Conservation (phyloP, 2,797 vertebrate genomes). For the Merluccius polli region DNA sequence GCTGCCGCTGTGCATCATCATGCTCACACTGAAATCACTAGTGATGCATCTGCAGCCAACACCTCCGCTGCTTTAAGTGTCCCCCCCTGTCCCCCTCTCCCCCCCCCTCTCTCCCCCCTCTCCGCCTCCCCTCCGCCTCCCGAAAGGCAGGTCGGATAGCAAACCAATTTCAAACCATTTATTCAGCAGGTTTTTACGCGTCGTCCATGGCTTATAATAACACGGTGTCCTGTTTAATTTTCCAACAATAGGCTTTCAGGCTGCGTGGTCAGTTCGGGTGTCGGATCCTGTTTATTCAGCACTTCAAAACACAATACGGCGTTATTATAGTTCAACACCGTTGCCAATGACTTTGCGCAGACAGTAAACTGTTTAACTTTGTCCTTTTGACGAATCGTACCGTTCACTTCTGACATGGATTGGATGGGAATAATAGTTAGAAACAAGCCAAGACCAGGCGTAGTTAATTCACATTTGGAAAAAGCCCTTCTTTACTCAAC, state of each 20-base stretch:
- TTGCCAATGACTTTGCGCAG: no score
- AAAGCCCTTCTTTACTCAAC: background rate
- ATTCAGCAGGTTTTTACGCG: background rate
- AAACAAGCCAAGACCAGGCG: background rate
- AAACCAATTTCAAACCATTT: background rate
- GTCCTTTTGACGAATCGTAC: no score
- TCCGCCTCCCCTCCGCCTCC: no score
- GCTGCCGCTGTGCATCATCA: conserved; percentile 64
- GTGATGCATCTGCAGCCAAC: conserved; percentile 25
- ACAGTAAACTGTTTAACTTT: no score
- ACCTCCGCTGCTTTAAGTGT: background rate
- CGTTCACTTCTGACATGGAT: no score
- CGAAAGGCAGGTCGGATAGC: background rate
- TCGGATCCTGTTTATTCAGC: background rate
- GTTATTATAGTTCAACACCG: no score
- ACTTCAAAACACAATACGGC: no score
- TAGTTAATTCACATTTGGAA: background rate
- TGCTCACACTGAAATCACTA: conserved; percentile 20
- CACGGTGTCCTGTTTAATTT: no score
- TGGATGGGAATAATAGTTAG: background rate
- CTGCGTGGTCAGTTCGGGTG: background rate
- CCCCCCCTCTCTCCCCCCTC: no score
- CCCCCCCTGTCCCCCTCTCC: no score
- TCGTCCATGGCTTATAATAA: background rate
- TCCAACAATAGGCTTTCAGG: background rate